Base-by-base conservation (phyloP, 2,888 invertebrate species). In the Buathra laborator region DNA sequence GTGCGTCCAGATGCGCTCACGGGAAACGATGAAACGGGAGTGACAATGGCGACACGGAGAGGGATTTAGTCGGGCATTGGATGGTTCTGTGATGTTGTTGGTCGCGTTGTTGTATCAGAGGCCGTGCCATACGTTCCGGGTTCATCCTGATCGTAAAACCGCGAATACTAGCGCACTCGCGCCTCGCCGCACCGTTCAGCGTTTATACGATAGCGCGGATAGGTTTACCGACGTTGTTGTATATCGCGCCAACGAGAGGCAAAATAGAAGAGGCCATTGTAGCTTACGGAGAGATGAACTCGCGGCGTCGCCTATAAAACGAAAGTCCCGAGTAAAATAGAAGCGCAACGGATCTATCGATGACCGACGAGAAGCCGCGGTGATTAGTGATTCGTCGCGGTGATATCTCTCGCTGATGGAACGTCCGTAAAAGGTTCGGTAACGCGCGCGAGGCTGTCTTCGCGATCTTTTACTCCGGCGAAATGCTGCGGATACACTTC, bases 321-420 rank as follows among this genome's bases (percentile, higher is more conserved):
- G 84, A 87, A 80, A 85, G 84, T 82, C 62, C 68, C 76, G 48
- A 67, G 77, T 75, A 81, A 83, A 87, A 85, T 86, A 86, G 86
- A 82, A 83, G 86, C 87, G 78, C 72, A 76, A 44, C 79, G 74
- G 84, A 85, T 88, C 86, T 84, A 86, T 88, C 80, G 88, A 86
- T 74, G 86, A 84, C 68, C 77, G 68, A 75, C 83, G 72, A 74
- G 71, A 44, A 81, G 64, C 64, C 46, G 68, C 76, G 85, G 86
- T 88, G 87, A 88, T 88, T 87, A 88, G 87, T 75, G 87, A 87
- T 88, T 87, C 85, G 87, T 84, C 81, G 84, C 86, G 84, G 82
- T 80, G 72, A 80, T 86, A 85, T 83, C 64, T 83, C 72, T 67
- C 48, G 44, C 24, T 29, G 48, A 66, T 64, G 32, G 44, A 64